phyloP scores from a whole-genome alignment of 2,888 invertebrate genomes.

The Sphaerophoria rueppellii region DNA sequence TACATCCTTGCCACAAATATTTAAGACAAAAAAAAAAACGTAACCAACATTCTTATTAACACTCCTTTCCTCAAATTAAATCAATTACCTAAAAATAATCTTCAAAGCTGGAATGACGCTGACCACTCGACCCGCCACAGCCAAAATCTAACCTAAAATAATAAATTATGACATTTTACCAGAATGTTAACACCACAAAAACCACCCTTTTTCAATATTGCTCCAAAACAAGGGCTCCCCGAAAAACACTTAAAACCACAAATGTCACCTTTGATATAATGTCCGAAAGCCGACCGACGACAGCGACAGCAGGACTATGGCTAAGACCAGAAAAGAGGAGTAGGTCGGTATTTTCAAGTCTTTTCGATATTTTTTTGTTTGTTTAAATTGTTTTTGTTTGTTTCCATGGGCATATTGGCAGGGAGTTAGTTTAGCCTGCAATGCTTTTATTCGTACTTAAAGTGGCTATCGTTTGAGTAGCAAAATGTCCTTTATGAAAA shows the following conservation, averaged over 20 bases:
- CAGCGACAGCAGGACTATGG: neutral
- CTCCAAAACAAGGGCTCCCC: slow-evolving; percentile 6
- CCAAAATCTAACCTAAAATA: slow-evolving; percentile 7
- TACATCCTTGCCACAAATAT: neutral
- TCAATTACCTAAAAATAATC: slow-evolving; percentile 20
- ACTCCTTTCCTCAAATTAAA: neutral
- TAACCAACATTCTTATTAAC: neutral
- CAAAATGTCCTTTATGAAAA: slow-evolving; percentile 16
- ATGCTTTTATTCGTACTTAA: slow-evolving; percentile 61
- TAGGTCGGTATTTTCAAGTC: slow-evolving; percentile 4
- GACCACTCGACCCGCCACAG: neutral
- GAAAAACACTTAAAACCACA: slow-evolving; percentile 58
- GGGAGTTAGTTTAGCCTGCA: slow-evolving; percentile 43
- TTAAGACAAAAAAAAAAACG: neutral
- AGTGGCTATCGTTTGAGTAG: slow-evolving; percentile 43
- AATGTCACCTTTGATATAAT: slow-evolving; percentile 68
- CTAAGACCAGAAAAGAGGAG: neutral
- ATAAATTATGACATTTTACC: slow-evolving; percentile 25
- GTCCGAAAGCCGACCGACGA: slow-evolving; percentile 8
- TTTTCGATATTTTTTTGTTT: slow-evolving; percentile 14
- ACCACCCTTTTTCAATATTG: slow-evolving; percentile 33
- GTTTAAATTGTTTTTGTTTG: slow-evolving; percentile 2
- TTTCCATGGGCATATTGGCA: slow-evolving; percentile 34
- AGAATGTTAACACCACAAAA: slow-evolving; percentile 33
- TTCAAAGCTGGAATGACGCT: neutral